Percentiles rank a stretch among this genome's conserved stretches.
Conservation (phyloP, 2,797 vertebrate genomes). For the Aeoliscus strigatus region DNA sequence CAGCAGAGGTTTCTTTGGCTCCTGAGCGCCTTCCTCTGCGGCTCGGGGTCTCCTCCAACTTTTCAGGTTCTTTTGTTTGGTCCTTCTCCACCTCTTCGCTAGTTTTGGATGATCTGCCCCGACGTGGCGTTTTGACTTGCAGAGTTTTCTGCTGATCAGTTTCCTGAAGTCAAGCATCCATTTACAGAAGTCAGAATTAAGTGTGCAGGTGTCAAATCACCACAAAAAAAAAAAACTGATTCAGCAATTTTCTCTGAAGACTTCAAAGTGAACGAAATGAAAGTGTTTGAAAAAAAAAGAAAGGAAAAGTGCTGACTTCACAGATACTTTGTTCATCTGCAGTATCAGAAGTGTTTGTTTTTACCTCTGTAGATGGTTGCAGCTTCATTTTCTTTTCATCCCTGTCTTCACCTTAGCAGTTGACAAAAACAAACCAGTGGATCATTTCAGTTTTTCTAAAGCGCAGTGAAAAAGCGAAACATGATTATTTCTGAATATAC, state of each 20-base stretch:
- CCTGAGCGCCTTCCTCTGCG: constrained; percentile 41
- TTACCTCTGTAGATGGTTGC: constrained; percentile 34
- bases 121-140: constrained; percentile 44
- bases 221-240: background rate
- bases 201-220: background rate
- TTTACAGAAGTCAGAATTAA: background rate
- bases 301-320: background rate
- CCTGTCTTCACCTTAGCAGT: constrained; percentile 37
- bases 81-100: constrained; percentile 43
- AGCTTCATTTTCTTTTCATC: constrained; percentile 37
- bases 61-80: constrained; percentile 36
- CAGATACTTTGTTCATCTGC: background rate
- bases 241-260: background rate
- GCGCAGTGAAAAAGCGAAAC: background rate
- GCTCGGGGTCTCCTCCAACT: constrained; percentile 33
- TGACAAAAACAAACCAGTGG: background rate
- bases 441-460: background rate
- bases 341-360: background rate
- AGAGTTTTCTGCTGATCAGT: constrained; percentile 20
- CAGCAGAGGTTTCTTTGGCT: constrained; percentile 36
- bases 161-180: constrained; percentile 39
- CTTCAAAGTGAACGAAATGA: too few relatives aligned
- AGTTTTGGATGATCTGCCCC: constrained; percentile 49
- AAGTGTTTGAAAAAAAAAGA: background rate
- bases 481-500: too few relatives aligned